Percentiles rank a stretch among this genome's conserved stretches.
Conservation (phyloP, 2,888 invertebrate species). For the Stictocephala bisonia region DNA sequence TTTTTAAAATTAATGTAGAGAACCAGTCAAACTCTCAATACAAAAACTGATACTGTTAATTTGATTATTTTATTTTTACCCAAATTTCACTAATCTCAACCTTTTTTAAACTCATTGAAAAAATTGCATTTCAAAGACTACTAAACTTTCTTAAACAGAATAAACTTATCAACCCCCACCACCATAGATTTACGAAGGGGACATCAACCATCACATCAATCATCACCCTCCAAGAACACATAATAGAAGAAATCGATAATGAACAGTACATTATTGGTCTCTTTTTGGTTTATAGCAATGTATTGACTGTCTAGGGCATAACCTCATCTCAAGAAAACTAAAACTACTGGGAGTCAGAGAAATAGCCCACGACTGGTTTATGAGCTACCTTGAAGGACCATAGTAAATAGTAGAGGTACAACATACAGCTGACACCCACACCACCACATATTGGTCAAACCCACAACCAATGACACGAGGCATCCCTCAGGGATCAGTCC, state of each 20-base stretch:
- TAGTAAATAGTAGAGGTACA: not conserved
- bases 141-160: not conserved
- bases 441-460: conserved; percentile 1
- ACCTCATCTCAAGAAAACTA: not conserved
- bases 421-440: not conserved
- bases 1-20: no score
- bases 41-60: no score
- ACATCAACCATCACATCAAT: conserved; percentile 8
- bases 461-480: not conserved
- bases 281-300: not conserved
- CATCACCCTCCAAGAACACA: not conserved
- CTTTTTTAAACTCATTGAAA: conserved; percentile 8
- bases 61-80: no score
- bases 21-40: no score
- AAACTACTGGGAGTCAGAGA: not conserved
- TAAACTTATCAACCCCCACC: not conserved
- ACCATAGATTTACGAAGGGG: not conserved
- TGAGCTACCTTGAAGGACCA: not conserved
- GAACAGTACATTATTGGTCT: not conserved
- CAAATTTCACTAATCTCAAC: conserved; percentile 6
- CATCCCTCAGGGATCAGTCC: not conserved
- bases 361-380: not conserved
- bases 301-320: not conserved
- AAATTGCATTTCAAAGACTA: not conserved
- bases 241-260: conserved; percentile 2